Conservation (phyloP, 2,113 vertebrate genomes). For the Piaya cayana region DNA sequence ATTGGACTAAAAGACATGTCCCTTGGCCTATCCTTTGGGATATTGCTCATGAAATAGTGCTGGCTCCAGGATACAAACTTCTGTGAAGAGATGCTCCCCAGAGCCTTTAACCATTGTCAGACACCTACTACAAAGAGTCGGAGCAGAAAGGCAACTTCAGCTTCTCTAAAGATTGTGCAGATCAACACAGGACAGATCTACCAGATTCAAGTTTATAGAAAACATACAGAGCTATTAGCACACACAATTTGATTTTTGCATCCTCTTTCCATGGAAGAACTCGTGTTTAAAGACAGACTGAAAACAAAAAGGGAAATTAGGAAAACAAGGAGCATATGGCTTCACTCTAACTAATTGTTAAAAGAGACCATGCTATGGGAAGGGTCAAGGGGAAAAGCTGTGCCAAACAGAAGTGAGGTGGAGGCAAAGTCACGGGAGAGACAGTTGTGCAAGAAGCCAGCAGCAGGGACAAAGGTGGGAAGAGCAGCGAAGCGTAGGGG, state of each 20-base stretch:
- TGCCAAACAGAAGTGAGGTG: not conserved
- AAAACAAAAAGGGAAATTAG: not conserved
- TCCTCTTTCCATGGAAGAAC: not conserved
- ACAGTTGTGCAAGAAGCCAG: slow-evolving; percentile 1
- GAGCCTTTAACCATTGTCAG: not conserved
- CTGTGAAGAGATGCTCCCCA: not conserved
- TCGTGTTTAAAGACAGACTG: not conserved
- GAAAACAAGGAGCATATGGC: not conserved
- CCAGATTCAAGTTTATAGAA: not conserved
- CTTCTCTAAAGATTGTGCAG: not conserved
- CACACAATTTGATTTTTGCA: not conserved
- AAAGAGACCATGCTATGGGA: not conserved
- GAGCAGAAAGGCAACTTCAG: not conserved
- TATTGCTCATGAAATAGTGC: not conserved
- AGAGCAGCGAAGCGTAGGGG: not conserved
- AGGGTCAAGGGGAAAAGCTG: not conserved
- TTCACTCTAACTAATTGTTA: not conserved
- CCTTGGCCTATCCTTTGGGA: not conserved
- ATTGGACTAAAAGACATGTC: not conserved
- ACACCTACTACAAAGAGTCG: not conserved
- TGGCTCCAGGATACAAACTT: slow-evolving; percentile 22
- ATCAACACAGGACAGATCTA: not conserved
- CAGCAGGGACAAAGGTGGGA: slow-evolving; percentile 40
- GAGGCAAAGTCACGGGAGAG: not conserved
- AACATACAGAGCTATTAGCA: not conserved